Base-by-base conservation (phyloP, 2,888 invertebrate genomes). In the Agrotis segetum region DNA sequence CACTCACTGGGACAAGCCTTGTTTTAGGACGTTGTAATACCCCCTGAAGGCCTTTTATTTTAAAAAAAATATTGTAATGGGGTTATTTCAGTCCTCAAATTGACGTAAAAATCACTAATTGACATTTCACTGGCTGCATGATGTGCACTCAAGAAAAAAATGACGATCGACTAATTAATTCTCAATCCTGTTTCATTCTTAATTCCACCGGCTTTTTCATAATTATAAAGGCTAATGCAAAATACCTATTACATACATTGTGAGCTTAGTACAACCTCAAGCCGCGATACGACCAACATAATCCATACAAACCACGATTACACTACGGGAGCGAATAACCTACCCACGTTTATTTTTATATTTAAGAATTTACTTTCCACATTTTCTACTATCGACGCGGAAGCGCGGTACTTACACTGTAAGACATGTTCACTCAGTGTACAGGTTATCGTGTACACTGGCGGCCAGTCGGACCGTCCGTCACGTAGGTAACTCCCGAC, bases 401-500 rank as follows among this genome's bases (percentile, higher is more conserved):
- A 79, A 79, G 76, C 79, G 56, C 29, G 34, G 63, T 62, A 65
- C 72, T 67, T 78, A 74, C 59, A 66, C 71, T 68, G 40, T 64
- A 68, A 72, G 68, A 63, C 63, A 76, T 72, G 67, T 67, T 61
- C 72, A 66, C 63, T 63, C 55, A 75, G 65, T 60, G 60, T 68
- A 53, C 63, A 71, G 64, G 56, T 68, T 68, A 68, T 65, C 47
- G 74, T 59, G 68, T 75, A 79, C 79, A 78, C 75, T 84, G 67
- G 72, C 75, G 76, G 71, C 69, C 71, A 71, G 67, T 73, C 73
- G 74, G 62, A 67, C 72, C 82, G 67, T 55, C 76, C 85, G 90
- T 92, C 93, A 92, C 93, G 93, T 92, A 89, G 86, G 88, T 88
- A 88, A 88, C 89, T 89, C 88, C 88, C 87, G 88, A 83, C 85